Percentiles rank a stretch among this genome's conserved stretches.
Conservation (phyloP, 2,113 vertebrate species). For the Isichthys henryi region DNA sequence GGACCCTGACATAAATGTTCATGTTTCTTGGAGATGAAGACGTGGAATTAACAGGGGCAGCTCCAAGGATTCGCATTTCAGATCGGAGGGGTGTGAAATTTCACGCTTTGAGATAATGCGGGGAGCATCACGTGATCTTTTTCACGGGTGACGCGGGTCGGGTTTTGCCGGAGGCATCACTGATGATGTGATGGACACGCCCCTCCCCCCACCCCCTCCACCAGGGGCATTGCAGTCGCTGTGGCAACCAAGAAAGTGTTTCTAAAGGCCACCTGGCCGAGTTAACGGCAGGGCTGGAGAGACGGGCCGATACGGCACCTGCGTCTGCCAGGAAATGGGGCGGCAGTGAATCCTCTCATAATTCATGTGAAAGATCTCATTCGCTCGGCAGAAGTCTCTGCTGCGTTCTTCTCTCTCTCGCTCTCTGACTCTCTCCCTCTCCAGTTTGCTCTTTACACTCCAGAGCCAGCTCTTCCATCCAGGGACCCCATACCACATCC, state of each 20-base stretch:
- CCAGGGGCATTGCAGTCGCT: not conserved
- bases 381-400: conserved; percentile 7
- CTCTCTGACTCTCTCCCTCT: not conserved
- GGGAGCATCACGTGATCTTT: not conserved
- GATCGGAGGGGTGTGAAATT: not conserved
- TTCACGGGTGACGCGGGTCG: not conserved
- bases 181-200: conserved; percentile 1
- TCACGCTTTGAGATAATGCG: not conserved
- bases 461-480: not conserved
- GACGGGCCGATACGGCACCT: not conserved
- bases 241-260: not conserved
- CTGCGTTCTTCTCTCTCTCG: conserved; percentile 18
- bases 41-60: not conserved
- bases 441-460: conserved; percentile 14
- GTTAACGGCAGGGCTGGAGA: conserved; percentile 9
- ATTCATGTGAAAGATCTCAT: conserved; percentile 11
- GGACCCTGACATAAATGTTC: not conserved
- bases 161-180: not conserved
- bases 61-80: conserved; percentile 1
- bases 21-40: conserved; percentile 9
- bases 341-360: not conserved
- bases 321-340: conserved; percentile 1
- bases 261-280: not conserved
- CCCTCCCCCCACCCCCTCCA: not conserved
- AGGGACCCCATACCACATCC: not conserved